Conservation (phyloP, 2,113 vertebrate species). For the Carassius auratus region DNA sequence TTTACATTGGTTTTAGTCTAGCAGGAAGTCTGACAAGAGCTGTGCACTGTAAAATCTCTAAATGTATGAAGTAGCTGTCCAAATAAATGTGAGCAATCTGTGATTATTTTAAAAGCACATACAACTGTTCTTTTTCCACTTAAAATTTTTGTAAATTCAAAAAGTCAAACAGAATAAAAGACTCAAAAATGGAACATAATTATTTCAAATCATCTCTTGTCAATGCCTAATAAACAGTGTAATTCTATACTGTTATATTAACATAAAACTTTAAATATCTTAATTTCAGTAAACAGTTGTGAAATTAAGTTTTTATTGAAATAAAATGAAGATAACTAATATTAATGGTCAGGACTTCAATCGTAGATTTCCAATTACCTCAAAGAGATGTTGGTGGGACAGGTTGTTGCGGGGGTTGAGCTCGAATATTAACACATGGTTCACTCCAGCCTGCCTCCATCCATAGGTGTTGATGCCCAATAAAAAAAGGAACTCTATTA, state of each 20-base stretch:
- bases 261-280: neutral
- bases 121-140: neutral
- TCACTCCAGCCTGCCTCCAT: slow-evolving; percentile 98
- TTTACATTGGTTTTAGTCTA: neutral
- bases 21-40: neutral
- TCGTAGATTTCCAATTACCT: slow-evolving; percentile 75
- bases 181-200: neutral
- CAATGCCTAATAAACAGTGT: neutral
- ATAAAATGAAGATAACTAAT: neutral
- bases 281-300: neutral
- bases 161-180: neutral
- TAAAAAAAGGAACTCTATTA: slow-evolving; percentile 98
- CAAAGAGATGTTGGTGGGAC: slow-evolving; percentile 98
- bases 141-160: neutral
- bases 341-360: neutral
- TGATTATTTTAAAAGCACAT: neutral
- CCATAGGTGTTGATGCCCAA: slow-evolving; percentile 99
- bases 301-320: too few relatives aligned
- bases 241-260: neutral
- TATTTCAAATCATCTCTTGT: neutral
- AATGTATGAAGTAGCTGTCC: neutral
- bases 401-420: slow-evolving; percentile 98
- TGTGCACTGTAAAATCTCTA: slow-evolving; percentile 73
- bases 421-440: slow-evolving; percentile 98
- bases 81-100: neutral